These are phyloP conservation scores for Heliconius erato DNA, from an alignment of 2,888 invertebrate species.

Conservation along the genomic window DNA sequence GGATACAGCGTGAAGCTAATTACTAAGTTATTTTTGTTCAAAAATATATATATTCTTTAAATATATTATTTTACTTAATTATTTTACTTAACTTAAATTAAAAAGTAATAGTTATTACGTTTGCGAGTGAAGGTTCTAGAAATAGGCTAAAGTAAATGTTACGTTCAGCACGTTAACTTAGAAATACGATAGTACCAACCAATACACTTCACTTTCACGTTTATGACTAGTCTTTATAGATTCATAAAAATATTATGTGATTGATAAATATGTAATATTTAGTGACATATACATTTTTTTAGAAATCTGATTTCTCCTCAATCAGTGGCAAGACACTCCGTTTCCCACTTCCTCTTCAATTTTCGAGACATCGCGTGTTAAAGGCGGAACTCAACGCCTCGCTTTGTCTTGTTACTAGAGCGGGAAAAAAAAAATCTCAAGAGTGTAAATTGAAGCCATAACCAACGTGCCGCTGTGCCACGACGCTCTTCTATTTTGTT, in stretches of 20 bases:
- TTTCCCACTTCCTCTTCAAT: background rate
- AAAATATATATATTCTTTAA: background rate
- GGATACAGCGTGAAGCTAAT: no score
- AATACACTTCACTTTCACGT: slow-evolving; percentile 7
- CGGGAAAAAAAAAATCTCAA: background rate
- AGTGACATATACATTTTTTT: no score
- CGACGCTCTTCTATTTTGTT: background rate
- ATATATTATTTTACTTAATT: background rate
- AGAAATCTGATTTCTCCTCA: no score
- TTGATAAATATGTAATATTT: background rate
- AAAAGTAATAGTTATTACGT: background rate
- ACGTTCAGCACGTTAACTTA: slow-evolving; percentile 1
- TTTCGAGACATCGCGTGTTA: background rate
- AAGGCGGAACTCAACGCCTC: background rate
- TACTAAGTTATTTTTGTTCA: no score
- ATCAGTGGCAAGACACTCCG: background rate
- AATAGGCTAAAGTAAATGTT: slow-evolving; percentile 22
- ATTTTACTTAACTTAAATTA: background rate
- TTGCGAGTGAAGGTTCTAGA: slow-evolving; percentile 23
- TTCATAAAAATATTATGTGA: background rate
- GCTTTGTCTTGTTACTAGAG: background rate
- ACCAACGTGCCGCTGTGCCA: background rate
- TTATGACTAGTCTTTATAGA: background rate
- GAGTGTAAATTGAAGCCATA: background rate
- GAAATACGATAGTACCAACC: slow-evolving; percentile 14